Evolutionary conservation across 1,140 invertebrate genomes (phyloP), one percentile per base, ranked within the genome.

Genomic region (Coelopa frigida): DNA sequence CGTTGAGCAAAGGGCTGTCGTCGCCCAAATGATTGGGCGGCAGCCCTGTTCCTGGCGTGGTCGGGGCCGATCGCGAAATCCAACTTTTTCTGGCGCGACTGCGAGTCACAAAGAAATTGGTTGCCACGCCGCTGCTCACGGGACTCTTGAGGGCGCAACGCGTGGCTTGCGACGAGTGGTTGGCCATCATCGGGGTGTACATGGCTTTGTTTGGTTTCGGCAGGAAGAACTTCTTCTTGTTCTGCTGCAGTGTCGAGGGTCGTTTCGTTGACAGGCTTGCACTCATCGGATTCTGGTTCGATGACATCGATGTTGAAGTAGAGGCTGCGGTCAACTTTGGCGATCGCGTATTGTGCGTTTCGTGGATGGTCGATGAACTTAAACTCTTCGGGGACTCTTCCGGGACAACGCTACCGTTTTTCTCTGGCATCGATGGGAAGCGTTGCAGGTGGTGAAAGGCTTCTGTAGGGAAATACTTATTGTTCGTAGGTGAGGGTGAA

Each of bases 61-160:
- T 84, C 0, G 85, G 85, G 0, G 84, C 85, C 1, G 84, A 86
- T 15, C 82, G 70, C 0, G 84, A 84, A 11, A 82, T 57, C 80
- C 80, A 83, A 27, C 75, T 70, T 57, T 73, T 78, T 38, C 66
- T 59, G 22, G 54, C 54, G 37, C 50, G 57, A 12, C 48, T 55
- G 0, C 57, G 52, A 17, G 54, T 58, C 12, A 60, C 49, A 36
- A 69, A 61, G 46, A 61, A 68, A 29, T 54, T 63, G 15, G 56
- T 55, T 33, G 56, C 58, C 6, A 65, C 61, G 12, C 58, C 59
- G 36, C 59, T 65, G 43, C 54, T 57, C 1, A 66, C 54, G 5
- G 67, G 66, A 52, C 67, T 70, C 36, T 62, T 61, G 3, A 62
- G 53, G 10, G 29, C 52, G 38, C 57, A 58, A 21, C 59, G 35